Conservation (phyloP, 2,797 vertebrate species). For the Antrozous pallidus region DNA sequence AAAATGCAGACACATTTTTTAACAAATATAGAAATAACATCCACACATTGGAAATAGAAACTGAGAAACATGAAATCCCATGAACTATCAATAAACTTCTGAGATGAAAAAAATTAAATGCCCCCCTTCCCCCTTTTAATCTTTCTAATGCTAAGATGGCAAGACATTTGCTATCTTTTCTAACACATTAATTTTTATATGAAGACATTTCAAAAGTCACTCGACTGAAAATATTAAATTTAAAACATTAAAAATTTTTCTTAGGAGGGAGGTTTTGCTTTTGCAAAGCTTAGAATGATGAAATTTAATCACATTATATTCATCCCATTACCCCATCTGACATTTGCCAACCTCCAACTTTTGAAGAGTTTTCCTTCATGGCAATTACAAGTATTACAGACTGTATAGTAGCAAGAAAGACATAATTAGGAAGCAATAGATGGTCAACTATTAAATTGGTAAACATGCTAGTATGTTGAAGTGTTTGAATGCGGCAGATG, state of each 20-base stretch:
- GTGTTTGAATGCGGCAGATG: not conserved
- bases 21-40: constrained; percentile 79
- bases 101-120: constrained; percentile 68
- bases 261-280: not conserved
- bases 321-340: not conserved
- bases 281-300: not conserved
- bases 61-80: constrained; percentile 72
- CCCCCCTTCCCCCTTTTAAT: constrained; percentile 71
- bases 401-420: not conserved
- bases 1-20: constrained; percentile 77
- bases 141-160: constrained; percentile 33
- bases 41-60: constrained; percentile 77
- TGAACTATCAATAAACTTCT: constrained; percentile 70
- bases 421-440: not conserved
- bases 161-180: constrained; percentile 57
- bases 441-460: not conserved
- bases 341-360: not conserved
- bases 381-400: not conserved
- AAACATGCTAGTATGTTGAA: not conserved
- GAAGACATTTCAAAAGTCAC: constrained; percentile 55
- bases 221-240: constrained; percentile 52
- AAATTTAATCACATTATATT: not conserved
- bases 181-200: constrained; percentile 67
- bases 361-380: not conserved
- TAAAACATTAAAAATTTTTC: constrained; percentile 36